Percentiles rank a stretch among this genome's conserved stretches.
phyloP scores from a whole-genome alignment of 2,797 vertebrate species.

The Salarias fasciatus region DNA sequence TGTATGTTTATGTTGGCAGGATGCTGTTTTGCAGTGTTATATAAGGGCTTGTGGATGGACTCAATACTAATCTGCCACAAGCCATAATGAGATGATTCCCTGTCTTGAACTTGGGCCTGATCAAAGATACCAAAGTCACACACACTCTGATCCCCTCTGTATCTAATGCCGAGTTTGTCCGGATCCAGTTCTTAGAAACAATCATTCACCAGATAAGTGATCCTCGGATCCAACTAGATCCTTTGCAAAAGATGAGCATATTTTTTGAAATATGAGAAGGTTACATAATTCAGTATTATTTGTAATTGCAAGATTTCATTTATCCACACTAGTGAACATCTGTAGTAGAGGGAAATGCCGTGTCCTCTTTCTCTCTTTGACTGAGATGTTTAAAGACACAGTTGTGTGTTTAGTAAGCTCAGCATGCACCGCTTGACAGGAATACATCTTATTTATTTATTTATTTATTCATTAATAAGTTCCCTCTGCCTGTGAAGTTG shows the following conservation, averaged over 20 bases:
- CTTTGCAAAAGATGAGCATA: background rate
- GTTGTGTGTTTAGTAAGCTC: slow-evolving; percentile 2
- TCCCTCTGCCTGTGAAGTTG: slow-evolving; percentile 25
- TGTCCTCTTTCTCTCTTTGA: background rate
- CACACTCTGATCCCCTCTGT: slow-evolving; percentile 56
- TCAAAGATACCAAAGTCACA: slow-evolving; percentile 67
- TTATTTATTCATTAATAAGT: slow-evolving; percentile 10
- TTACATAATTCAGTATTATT: slow-evolving; percentile 21
- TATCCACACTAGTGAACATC: slow-evolving; percentile 11
- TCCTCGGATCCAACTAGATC: background rate
- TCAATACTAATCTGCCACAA: slow-evolving; percentile 76
- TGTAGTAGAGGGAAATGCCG: slow-evolving; percentile 1
- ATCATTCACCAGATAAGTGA: background rate
- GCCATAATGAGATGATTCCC: slow-evolving; percentile 80
- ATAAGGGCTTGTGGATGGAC: slow-evolving; percentile 70
- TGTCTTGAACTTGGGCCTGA: slow-evolving; percentile 73
- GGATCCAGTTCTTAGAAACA: slow-evolving; percentile 44
- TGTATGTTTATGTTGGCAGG: slow-evolving; percentile 73
- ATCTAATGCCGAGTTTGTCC: slow-evolving; percentile 50
- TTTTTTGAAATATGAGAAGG: background rate
- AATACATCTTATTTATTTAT: background rate
- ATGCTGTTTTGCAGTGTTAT: slow-evolving; percentile 72
- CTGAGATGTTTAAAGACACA: slow-evolving; percentile 1
- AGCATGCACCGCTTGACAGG: slow-evolving; percentile 12
- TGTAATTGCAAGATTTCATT: slow-evolving; percentile 3